Evolutionary conservation across 2,888 invertebrate genomes (phyloP).

Genomic region (Seira ritae): DNA sequence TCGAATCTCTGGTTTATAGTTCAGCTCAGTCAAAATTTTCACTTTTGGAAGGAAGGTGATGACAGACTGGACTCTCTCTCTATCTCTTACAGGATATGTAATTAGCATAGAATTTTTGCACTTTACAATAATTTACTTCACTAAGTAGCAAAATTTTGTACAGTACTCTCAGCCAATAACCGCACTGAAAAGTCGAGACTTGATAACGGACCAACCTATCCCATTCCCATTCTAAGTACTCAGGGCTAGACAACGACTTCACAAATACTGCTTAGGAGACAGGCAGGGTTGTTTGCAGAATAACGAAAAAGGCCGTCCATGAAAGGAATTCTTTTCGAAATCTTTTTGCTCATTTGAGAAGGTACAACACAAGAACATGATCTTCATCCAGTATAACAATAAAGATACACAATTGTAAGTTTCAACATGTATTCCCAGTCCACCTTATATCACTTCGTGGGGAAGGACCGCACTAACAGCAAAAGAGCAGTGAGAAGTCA

Average conservation of each 20-base stretch:
- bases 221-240: slow-evolving; percentile 57
- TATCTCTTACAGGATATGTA: not conserved
- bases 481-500: not conserved
- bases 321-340: slow-evolving; percentile 34
- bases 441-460: not conserved
- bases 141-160: not conserved
- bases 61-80: not conserved
- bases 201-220: slow-evolving; percentile 46
- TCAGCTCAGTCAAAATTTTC: not conserved
- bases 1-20: not conserved
- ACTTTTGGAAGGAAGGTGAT: not conserved
- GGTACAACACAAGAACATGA: slow-evolving; percentile 4
- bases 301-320: slow-evolving; percentile 46
- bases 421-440: not conserved
- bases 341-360: not conserved
- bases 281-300: slow-evolving; percentile 41
- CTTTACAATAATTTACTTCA: not conserved
- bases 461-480: not conserved
- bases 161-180: not conserved
- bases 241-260: slow-evolving; percentile 24
- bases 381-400: not conserved
- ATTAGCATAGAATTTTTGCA: not conserved
- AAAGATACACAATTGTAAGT: too few relatives aligned
- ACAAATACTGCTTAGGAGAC: slow-evolving; percentile 42
- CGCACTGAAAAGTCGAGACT: slow-evolving; percentile 36